phyloP scores from a whole-genome alignment of 2,797 vertebrate species.

The Uromys caudimaculatus region DNA sequence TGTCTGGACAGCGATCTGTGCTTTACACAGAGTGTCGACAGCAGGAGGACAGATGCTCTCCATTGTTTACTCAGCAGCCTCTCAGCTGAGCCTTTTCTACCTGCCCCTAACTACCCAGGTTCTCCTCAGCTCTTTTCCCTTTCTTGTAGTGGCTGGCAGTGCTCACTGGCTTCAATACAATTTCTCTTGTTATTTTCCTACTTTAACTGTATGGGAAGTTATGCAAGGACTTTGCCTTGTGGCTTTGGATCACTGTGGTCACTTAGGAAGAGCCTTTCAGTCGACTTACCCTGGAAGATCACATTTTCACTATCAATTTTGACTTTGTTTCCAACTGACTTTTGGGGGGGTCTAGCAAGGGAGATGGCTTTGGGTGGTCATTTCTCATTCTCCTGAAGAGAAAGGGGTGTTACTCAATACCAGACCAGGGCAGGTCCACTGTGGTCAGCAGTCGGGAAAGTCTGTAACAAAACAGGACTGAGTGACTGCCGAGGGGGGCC shows the following conservation, averaged over 20 bases:
- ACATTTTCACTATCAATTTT: neutral
- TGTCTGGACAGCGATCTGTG: neutral
- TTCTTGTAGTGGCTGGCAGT: neutral
- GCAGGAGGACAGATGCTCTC: neutral
- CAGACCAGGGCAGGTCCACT: neutral
- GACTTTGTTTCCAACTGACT: constrained; percentile 9
- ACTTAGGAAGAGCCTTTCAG: neutral
- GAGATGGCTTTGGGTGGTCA: neutral
- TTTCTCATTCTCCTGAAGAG: neutral
- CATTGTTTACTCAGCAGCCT: neutral
- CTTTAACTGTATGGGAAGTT: neutral
- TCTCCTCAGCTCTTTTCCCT: neutral
- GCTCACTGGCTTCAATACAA: neutral
- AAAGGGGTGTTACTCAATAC: neutral
- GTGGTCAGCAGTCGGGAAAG: neutral
- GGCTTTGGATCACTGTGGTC: neutral
- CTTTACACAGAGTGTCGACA: neutral
- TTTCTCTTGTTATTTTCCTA: neutral
- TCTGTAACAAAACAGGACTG: neutral
- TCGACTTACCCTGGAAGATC: neutral
- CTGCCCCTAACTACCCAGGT: neutral
- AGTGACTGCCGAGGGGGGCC: neutral
- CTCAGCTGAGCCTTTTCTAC: neutral
- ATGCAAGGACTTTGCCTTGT: neutral
- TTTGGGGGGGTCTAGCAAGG: neutral